Conservation (phyloP, 2,888 invertebrate species). For the Parnassius apollo region DNA sequence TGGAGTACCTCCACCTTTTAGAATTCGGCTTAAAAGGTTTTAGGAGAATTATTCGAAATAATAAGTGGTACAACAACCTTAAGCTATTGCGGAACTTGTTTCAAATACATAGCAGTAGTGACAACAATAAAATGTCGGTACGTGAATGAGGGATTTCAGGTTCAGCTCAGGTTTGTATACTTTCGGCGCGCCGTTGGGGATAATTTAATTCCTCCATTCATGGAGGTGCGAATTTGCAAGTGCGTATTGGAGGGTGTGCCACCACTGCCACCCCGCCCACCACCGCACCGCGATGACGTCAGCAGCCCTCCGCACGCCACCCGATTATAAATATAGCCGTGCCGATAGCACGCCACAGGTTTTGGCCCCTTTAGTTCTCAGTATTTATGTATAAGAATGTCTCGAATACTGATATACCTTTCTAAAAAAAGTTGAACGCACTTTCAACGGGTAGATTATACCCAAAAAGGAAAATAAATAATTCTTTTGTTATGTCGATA, state of each 20-base stretch:
- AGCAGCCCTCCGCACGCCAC: slow-evolving; percentile 66
- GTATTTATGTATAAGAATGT: slow-evolving; percentile 25
- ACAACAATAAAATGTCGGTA: slow-evolving; percentile 8
- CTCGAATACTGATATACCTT: slow-evolving; percentile 21
- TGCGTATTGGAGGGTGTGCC: slow-evolving; percentile 68
- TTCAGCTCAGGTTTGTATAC: slow-evolving; percentile 59
- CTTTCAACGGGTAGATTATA: slow-evolving; percentile 12
- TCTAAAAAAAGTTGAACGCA: slow-evolving; percentile 26
- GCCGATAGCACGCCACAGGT: slow-evolving; percentile 75
- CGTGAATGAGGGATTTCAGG: slow-evolving; percentile 38
- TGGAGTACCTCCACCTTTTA: too few species aligned
- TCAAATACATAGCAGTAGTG: background rate
- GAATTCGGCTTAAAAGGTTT: too few species aligned
- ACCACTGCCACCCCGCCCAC: slow-evolving; percentile 38
- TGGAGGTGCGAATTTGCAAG: slow-evolving; percentile 77
- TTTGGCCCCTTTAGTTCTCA: slow-evolving; percentile 51
- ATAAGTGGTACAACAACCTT: background rate
- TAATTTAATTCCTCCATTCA: slow-evolving; percentile 77
- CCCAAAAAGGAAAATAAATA: too few species aligned
- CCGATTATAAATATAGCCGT: slow-evolving; percentile 76
- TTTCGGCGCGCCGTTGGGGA: slow-evolving; percentile 55
- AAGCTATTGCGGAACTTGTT: too few species aligned
- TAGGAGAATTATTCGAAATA: background rate
- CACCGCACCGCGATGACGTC: slow-evolving; percentile 66
- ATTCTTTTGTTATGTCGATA: too few species aligned